Evolutionary conservation across 2,113 vertebrate genomes (phyloP).

Genomic region (Copsychus sechellarum): DNA sequence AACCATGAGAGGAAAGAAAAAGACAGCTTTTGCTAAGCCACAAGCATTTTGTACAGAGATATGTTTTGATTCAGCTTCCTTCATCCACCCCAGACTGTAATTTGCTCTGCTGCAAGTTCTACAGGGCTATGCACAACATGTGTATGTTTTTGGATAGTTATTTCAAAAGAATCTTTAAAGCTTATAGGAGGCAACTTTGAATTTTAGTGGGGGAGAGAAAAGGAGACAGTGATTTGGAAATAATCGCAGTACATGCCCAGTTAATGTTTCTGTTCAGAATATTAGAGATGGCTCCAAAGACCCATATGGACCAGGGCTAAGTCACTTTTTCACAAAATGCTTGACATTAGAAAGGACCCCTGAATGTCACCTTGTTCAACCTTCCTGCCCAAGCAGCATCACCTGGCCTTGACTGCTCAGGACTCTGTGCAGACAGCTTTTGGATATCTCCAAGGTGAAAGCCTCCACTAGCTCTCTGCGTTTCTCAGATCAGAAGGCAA

Average conservation of each 20-base stretch:
- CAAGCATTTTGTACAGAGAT: background rate
- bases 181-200: background rate
- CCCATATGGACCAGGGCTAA: background rate
- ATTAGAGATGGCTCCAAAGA: background rate
- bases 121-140: background rate
- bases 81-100: background rate
- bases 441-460: background rate
- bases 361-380: background rate
- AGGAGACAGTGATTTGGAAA: background rate
- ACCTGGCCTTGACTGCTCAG: background rate
- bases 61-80: constrained; percentile 15
- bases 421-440: background rate
- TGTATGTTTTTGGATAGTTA: background rate
- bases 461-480: background rate
- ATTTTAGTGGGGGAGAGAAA: background rate
- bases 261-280: background rate
- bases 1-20: background rate
- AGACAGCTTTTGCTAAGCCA: constrained; percentile 12
- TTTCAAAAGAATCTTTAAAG: constrained; percentile 33
- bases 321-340: background rate
- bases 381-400: background rate
- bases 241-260: rapidly evolving
- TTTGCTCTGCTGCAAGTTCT: background rate
- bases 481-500: background rate
- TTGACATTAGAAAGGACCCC: background rate